Percentiles rank a stretch among this genome's conserved stretches.
phyloP scores from a whole-genome alignment of 1,140 invertebrate genomes.

The Drosophila athabasca region DNA sequence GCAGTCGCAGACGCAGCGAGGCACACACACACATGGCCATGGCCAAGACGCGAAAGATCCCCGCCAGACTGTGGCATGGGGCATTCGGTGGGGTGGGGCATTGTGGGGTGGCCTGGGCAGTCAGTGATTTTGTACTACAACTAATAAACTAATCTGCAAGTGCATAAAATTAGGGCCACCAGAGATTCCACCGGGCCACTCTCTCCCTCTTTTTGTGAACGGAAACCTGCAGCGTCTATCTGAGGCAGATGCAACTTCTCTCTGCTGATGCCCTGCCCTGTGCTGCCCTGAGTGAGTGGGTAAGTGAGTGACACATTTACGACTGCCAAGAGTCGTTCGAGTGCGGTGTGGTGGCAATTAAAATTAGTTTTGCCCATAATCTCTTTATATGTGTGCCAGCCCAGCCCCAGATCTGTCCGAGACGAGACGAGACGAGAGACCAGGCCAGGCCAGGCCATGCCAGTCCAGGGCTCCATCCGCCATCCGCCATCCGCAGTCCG shows the following conservation, averaged over 20 bases:
- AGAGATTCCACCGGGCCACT: slow-evolving; percentile 31
- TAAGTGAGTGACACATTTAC: slow-evolving; percentile 78
- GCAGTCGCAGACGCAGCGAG: slow-evolving; percentile 54
- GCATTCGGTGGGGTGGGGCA: not conserved
- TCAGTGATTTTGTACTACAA: slow-evolving; percentile 78
- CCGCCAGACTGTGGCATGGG: not conserved
- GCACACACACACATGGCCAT: slow-evolving; percentile 54
- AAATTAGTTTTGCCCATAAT: slow-evolving; percentile 80
- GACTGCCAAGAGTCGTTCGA: slow-evolving; percentile 43
- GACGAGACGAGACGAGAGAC: no score
- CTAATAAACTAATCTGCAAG: slow-evolving; percentile 82
- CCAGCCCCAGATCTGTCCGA: slow-evolving; percentile 6
- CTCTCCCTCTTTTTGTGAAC: no score
- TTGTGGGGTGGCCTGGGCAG: slow-evolving; percentile 31
- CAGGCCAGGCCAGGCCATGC: no score
- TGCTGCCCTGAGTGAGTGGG: slow-evolving; percentile 25
- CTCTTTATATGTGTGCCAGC: slow-evolving; percentile 67
- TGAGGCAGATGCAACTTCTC: slow-evolving; percentile 21
- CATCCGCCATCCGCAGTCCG: not conserved
- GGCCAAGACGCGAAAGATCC: slow-evolving; percentile 48
- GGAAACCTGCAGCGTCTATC: slow-evolving; percentile 13
- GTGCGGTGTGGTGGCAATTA: slow-evolving; percentile 52
- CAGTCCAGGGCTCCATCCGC: slow-evolving; percentile 3
- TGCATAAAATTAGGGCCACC: slow-evolving; percentile 81
- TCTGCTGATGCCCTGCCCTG: not conserved